phyloP scores from a whole-genome alignment of 2,888 invertebrate species.

The Limnephilus auricula region DNA sequence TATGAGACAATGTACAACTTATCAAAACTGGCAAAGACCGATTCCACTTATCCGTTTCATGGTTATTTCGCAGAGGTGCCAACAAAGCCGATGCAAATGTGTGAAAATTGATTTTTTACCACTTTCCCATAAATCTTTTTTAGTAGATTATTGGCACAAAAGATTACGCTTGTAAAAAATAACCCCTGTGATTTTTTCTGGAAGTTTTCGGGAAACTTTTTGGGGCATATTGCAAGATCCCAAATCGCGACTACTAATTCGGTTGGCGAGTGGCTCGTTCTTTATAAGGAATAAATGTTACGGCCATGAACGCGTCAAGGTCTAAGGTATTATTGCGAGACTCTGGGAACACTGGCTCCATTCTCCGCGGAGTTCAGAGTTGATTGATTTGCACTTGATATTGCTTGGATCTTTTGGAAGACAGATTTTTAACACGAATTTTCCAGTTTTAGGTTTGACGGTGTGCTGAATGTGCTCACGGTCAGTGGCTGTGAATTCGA shows the following conservation, averaged over 20 bases:
- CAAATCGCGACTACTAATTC: not conserved
- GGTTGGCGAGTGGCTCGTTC: not conserved
- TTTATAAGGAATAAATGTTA: constrained; percentile 57
- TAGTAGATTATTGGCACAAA: not conserved
- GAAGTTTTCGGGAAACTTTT: not conserved
- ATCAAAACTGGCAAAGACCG: not conserved
- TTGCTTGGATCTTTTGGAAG: not conserved
- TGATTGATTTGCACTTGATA: constrained; percentile 18
- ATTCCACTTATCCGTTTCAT: constrained; percentile 11
- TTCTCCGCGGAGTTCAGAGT: not conserved
- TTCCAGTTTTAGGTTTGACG: not conserved
- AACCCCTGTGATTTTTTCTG: not conserved
- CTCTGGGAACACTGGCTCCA: not conserved
- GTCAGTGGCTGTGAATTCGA: too few species aligned
- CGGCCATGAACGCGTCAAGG: constrained; percentile 46
- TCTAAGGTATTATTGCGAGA: constrained; percentile 12
- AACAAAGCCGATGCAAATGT: not conserved
- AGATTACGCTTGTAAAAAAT: not conserved
- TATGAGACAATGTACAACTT: constrained; percentile 2
- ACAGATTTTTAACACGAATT: not conserved
- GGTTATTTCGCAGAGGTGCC: not conserved
- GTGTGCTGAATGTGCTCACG: too few species aligned
- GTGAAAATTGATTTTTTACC: not conserved
- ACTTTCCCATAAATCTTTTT: not conserved
- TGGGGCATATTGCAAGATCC: not conserved